A percentile compares a stretch with the other conserved stretches of the same genome.
phyloP scores from a whole-genome alignment of 1,140 invertebrate genomes.

The Zaprionus nigranus region DNA sequence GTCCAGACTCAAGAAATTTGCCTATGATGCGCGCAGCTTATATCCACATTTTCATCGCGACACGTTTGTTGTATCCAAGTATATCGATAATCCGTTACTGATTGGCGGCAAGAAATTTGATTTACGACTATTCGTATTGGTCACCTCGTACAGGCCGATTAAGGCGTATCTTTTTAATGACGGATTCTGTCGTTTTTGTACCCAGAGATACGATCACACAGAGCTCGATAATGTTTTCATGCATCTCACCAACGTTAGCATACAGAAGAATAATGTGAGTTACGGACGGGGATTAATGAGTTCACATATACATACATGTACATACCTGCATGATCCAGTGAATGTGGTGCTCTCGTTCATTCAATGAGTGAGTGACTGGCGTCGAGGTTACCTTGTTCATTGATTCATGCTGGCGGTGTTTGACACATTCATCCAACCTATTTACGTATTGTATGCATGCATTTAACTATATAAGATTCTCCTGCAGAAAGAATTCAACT shows the following conservation, averaged over 20 bases:
- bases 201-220: slow-evolving; percentile 92
- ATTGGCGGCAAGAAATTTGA: slow-evolving; percentile 96
- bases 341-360: too few species aligned
- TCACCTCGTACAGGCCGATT: slow-evolving; percentile 92
- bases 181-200: slow-evolving; percentile 92
- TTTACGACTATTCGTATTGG: slow-evolving; percentile 92
- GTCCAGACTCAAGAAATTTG: slow-evolving; percentile 94
- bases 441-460: neutral
- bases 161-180: slow-evolving; percentile 93
- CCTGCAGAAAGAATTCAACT: slow-evolving; percentile 95
- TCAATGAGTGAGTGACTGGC: too few species aligned
- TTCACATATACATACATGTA: too few species aligned
- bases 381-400: too few species aligned
- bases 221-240: slow-evolving; percentile 93
- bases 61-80: slow-evolving; percentile 95
- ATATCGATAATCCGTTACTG: slow-evolving; percentile 93
- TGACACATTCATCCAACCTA: too few species aligned
- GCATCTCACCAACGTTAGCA: slow-evolving; percentile 95
- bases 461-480: neutral
- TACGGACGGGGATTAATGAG: slow-evolving; percentile 46
- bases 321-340: too few species aligned
- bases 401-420: too few species aligned
- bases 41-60: slow-evolving; percentile 92
- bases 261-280: slow-evolving; percentile 91
- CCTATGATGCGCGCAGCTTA: slow-evolving; percentile 90